Percentiles rank a stretch among this genome's conserved stretches.
These are phyloP conservation scores for Pygmarrhopalites habei DNA, from an alignment of 1,140 invertebrate species.

Conservation along the genomic window DNA sequence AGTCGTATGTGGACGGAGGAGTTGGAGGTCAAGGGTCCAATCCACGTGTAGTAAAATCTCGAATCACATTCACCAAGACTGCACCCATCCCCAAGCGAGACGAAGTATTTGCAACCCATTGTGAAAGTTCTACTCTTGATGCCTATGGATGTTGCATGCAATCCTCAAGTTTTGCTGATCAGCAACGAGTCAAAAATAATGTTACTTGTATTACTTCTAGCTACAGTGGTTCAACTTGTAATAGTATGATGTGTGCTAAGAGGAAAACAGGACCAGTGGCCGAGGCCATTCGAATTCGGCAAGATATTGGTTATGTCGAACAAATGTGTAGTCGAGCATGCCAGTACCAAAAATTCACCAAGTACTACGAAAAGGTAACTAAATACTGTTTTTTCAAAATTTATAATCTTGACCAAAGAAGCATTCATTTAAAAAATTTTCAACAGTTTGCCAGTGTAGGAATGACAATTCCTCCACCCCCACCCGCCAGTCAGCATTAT, in stretches of 20 bases:
- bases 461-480: not conserved
- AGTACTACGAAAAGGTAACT: conserved; percentile 17
- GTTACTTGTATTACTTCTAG: too few relatives aligned
- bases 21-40: not conserved
- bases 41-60: conserved; percentile 1
- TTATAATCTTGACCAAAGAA: too few relatives aligned
- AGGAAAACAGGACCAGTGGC: conserved; percentile 7
- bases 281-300: conserved; percentile 21
- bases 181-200: too few relatives aligned
- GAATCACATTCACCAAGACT: conserved; percentile 29
- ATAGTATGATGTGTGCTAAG: not conserved
- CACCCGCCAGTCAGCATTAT: conserved; percentile 15
- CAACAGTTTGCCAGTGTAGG: not conserved
- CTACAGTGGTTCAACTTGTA: not conserved
- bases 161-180: too few relatives aligned
- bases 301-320: conserved; percentile 23
- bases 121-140: not conserved
- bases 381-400: too few relatives aligned
- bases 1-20: not conserved
- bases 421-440: too few relatives aligned
- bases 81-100: conserved; percentile 22
- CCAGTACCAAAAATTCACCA: conserved; percentile 3
- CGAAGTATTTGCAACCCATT: not conserved
- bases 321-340: conserved; percentile 20
- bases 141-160: too few relatives aligned